phyloP scores from a whole-genome alignment of 2,888 invertebrate species.

The Chalcosyrphus nemorum region DNA sequence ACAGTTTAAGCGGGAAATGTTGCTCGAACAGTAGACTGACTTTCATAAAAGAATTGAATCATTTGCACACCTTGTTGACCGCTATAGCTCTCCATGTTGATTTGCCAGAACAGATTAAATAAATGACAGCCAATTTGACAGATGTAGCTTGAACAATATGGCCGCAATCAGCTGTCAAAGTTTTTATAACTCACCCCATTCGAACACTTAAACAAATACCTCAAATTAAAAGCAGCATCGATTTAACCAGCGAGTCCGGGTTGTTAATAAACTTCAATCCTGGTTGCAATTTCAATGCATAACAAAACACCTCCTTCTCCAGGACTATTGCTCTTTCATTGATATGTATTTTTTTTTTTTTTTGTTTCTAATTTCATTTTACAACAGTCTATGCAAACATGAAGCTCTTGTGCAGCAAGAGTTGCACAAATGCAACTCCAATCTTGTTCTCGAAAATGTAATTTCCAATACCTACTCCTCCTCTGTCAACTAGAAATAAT shows the following conservation, averaged over 20 bases:
- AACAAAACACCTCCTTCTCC: background rate
- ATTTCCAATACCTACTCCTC: constrained; percentile 50
- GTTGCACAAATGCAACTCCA: constrained; percentile 56
- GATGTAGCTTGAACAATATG: no score
- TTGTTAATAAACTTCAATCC: background rate
- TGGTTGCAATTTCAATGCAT: background rate
- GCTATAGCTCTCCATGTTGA: no score
- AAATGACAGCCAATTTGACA: no score
- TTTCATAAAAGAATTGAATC: no score
- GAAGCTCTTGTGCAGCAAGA: constrained; percentile 41
- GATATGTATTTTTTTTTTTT: background rate
- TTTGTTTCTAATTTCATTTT: background rate
- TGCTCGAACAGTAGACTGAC: no score
- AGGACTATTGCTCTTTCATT: background rate
- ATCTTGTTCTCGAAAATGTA: constrained; percentile 61
- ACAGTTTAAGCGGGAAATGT: no score
- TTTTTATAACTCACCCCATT: no score
- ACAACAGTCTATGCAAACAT: background rate
- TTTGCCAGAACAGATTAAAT: no score
- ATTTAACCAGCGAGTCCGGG: background rate
- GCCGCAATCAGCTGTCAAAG: no score
- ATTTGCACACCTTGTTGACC: no score
- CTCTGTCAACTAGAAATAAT: constrained; percentile 65
- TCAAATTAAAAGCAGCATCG: background rate
- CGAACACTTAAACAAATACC: background rate